Conservation (phyloP, 2,797 vertebrate genomes). For the Phrynocephalus guinanensis region DNA sequence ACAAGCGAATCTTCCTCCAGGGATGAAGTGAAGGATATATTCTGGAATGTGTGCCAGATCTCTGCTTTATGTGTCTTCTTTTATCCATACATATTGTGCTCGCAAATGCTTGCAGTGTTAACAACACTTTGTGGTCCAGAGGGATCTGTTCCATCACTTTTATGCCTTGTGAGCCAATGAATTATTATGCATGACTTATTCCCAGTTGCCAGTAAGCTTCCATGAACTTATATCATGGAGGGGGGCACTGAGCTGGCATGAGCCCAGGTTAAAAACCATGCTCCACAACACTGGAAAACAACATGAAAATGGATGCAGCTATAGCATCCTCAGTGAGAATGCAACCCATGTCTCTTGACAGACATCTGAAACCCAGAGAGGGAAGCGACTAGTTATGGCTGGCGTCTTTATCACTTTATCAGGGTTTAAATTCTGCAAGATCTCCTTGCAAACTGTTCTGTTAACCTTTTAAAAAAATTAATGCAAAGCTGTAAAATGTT, state of each 20-base stretch:
- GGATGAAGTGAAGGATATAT: conserved; percentile 37
- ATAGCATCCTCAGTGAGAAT: background rate
- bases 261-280: background rate
- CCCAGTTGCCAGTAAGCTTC: conserved; percentile 3
- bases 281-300: background rate
- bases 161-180: conserved; percentile 23
- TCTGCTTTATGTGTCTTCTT: conserved; percentile 46
- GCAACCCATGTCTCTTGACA: no score
- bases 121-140: conserved; percentile 34
- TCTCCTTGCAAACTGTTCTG: background rate
- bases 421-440: background rate
- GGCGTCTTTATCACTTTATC: background rate
- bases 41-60: conserved; percentile 40
- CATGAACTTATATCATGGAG: conserved; percentile 5
- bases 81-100: conserved; percentile 33
- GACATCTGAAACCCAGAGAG: background rate
- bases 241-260: background rate
- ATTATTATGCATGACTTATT: conserved; percentile 31
- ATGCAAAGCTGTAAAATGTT: conserved; percentile 4
- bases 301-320: background rate
- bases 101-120: conserved; percentile 48
- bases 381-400: background rate
- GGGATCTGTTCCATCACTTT: conserved; percentile 28
- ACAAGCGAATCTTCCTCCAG: conserved; percentile 39
- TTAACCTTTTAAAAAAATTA: background rate